Percentiles rank a stretch among this genome's conserved stretches.
Conservation (phyloP, 2,113 vertebrate genomes). For the Clarias magur region DNA sequence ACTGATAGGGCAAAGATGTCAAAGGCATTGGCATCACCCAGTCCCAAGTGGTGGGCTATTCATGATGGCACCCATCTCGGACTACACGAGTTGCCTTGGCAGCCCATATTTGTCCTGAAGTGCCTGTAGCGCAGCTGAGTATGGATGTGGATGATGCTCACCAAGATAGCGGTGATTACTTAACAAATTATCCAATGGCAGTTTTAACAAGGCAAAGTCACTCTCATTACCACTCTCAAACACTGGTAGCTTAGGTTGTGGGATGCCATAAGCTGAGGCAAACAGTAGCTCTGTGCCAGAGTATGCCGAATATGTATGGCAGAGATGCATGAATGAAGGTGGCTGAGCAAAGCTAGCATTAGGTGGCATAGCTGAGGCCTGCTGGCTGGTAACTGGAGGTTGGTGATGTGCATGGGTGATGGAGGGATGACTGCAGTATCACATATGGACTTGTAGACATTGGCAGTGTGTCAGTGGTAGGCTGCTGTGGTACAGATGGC, state of each 20-base stretch:
- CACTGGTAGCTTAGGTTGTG: neutral
- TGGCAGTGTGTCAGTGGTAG: too few relatives aligned
- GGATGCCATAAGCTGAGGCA: neutral
- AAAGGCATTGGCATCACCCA: conserved; percentile 20
- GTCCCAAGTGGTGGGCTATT: neutral
- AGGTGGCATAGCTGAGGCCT: too few relatives aligned
- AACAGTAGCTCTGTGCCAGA: neutral
- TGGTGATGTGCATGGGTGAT: too few relatives aligned
- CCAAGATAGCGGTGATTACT: neutral
- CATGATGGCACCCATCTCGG: conserved; percentile 33
- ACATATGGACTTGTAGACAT: too few relatives aligned
- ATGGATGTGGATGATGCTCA: neutral
- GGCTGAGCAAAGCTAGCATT: too few relatives aligned
- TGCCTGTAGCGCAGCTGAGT: neutral
- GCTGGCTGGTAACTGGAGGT: too few relatives aligned
- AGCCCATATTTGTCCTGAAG: conserved; percentile 38
- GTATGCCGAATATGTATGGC: too few relatives aligned
- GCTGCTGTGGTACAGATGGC: too few relatives aligned
- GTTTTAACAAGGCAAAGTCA: neutral
- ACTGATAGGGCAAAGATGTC: conserved; percentile 27
- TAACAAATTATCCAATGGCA: neutral
- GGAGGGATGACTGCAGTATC: too few relatives aligned
- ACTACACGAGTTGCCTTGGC: conserved; percentile 37
- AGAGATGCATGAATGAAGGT: too few relatives aligned
- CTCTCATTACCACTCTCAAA: neutral